These are phyloP conservation scores for Himalopsyche tibetana DNA, from an alignment of 2,888 invertebrate genomes.

Conservation along the genomic window DNA sequence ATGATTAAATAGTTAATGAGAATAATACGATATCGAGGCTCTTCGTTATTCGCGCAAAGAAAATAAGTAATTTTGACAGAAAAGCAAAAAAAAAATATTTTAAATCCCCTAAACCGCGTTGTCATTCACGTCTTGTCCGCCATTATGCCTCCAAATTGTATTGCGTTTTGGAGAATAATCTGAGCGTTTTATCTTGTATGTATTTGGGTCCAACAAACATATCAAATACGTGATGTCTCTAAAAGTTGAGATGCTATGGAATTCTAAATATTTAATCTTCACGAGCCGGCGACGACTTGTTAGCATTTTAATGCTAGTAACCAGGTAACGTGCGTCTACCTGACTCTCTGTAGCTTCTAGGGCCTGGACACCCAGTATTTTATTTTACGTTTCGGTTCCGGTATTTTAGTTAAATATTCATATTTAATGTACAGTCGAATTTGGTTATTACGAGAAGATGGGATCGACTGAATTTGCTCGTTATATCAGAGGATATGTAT, in stretches of 20 bases:
- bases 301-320: constrained; percentile 41
- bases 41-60: too few relatives aligned
- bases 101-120: too few relatives aligned
- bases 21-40: too few relatives aligned
- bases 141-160: background rate
- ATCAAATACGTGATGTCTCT: constrained; percentile 28
- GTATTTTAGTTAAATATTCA: too few relatives aligned
- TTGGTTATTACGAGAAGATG: too few relatives aligned
- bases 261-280: constrained; percentile 41
- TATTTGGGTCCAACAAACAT: constrained; percentile 32
- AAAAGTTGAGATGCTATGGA: constrained; percentile 12
- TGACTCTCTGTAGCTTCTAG: background rate
- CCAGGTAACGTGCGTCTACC: constrained; percentile 10
- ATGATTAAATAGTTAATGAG: too few relatives aligned
- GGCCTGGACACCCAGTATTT: background rate
- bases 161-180: constrained; percentile 1
- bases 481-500: too few relatives aligned
- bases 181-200: constrained; percentile 19
- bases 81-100: too few relatives aligned
- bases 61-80: too few relatives aligned
- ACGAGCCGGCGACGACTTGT: constrained; percentile 36
- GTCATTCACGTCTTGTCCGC: background rate
- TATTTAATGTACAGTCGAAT: too few relatives aligned
- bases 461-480: too few relatives aligned
- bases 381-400: too few relatives aligned